phyloP scores from a whole-genome alignment of 2,797 vertebrate species.

The Neopelma chrysocephalum region DNA sequence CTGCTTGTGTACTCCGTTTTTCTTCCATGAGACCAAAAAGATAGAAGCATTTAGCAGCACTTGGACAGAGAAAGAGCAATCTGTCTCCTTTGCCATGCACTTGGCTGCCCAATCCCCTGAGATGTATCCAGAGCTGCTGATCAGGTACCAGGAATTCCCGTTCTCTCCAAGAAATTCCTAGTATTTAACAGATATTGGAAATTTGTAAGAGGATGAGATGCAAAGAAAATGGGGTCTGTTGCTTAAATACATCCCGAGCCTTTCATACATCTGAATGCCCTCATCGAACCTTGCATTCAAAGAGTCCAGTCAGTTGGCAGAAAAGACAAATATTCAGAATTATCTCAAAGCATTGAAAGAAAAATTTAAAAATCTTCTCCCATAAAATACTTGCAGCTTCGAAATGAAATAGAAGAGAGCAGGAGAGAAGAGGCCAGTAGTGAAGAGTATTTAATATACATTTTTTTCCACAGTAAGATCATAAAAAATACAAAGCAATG shows the following conservation, averaged over 20 bases:
- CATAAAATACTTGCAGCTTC: background rate
- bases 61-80: background rate
- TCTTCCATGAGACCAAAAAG: background rate
- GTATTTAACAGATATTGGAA: background rate
- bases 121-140: background rate
- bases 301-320: background rate
- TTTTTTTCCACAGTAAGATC: background rate
- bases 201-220: background rate
- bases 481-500: slow-evolving; percentile 9
- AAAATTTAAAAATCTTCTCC: background rate
- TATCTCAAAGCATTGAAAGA: background rate
- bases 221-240: background rate
- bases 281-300: background rate
- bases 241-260: background rate
- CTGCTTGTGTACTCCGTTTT: background rate
- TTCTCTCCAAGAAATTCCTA: background rate
- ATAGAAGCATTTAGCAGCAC: background rate
- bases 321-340: background rate
- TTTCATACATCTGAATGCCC: background rate
- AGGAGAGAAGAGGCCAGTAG: background rate
- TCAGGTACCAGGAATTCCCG: background rate
- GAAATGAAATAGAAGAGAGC: background rate
- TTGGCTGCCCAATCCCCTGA: background rate
- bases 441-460: background rate
- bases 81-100: background rate